A percentile compares a stretch with the other conserved stretches of the same genome.
These are phyloP conservation scores for Streblospio benedicti DNA, from an alignment of 1,140 invertebrate genomes.

Conservation along the genomic window DNA sequence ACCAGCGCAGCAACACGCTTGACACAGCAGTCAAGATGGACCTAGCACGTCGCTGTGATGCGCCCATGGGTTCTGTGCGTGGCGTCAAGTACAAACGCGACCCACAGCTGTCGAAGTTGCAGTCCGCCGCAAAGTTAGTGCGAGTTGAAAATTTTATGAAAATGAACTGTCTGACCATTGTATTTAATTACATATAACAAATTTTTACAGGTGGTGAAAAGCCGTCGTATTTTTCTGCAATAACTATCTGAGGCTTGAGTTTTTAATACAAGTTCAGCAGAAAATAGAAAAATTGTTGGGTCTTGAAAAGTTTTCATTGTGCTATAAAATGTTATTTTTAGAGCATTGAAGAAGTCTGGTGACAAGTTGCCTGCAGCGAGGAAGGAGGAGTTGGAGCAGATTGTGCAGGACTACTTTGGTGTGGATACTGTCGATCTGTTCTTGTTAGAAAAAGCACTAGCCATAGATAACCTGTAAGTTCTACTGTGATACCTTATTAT, in stretches of 20 bases:
- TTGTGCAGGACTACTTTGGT: conserved; percentile 37
- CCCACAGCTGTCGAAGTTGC: conserved; percentile 51
- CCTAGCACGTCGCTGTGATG: conserved; percentile 57
- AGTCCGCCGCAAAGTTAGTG: conserved; percentile 54
- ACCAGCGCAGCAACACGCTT: conserved; percentile 60
- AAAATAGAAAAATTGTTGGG: no score
- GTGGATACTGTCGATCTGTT: conserved; percentile 35
- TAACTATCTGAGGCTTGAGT: no score
- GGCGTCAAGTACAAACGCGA: conserved; percentile 36
- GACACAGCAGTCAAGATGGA: conserved; percentile 58
- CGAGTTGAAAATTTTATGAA: background rate
- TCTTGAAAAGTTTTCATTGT: background rate
- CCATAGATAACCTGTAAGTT: conserved; percentile 35
- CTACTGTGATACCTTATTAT: conserved; percentile 3
- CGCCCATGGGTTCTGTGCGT: conserved; percentile 52
- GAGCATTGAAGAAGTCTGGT: background rate
- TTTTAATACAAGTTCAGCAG: no score
- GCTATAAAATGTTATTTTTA: background rate
- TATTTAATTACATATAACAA: no score
- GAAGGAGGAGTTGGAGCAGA: conserved; percentile 43
- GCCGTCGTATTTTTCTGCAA: no score
- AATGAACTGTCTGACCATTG: background rate
- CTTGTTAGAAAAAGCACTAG: conserved; percentile 31
- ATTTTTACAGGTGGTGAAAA: no score
- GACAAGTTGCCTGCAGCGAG: conserved; percentile 52